Base-by-base conservation (phyloP, 2,888 invertebrate species). In the Muscina levida region DNA sequence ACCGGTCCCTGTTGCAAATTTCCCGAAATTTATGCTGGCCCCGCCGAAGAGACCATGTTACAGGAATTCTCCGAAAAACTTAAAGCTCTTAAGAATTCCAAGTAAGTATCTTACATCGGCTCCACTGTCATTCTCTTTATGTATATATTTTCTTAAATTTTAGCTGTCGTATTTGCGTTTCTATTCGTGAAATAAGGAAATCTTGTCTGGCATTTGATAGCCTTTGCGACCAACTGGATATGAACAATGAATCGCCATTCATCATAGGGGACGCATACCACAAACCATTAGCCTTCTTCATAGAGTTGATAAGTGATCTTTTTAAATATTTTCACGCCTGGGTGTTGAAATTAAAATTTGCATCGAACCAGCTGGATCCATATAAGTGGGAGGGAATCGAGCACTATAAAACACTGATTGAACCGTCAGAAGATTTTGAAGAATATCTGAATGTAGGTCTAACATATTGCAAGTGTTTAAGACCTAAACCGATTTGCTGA, bases 31-130 rank as follows among this genome's bases (percentile, higher is more conserved):
- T 87, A 86, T n/a, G 82, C 85, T 0, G 77, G 84, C 1, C 86
- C 86, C 0, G 85, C 88, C 0, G 89, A 87, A 71, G 89, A 88
- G 68, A 79, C 84, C 0, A 84, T 88, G 17, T 56, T 89, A 17
- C 84, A 86, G 15, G 88, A 88, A 59, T 88, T 86, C 72, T 82
- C 85, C 11, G 88, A 88, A 13, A 88, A 88, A 71, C 46, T 88
- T 2, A 82, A 85, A 26, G 76, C 79, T 0, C 3, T 88, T 42
- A 83, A 85, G 1, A 2, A 24, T 4, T 87, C 89, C 1, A 88
- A 85, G 88, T 88, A 80, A 48, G 83, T 11, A 22, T n/a, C n/a
- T n/a, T n/a, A n/a, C n/a, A n/a, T n/a, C n/a, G n/a, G n/a, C n/a
- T n/a, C n/a, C n/a, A n/a, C n/a, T 31, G 31, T 31, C 31, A 5